phyloP scores from a whole-genome alignment of 2,113 vertebrate genomes.

The Andinoacara biseriatus region DNA sequence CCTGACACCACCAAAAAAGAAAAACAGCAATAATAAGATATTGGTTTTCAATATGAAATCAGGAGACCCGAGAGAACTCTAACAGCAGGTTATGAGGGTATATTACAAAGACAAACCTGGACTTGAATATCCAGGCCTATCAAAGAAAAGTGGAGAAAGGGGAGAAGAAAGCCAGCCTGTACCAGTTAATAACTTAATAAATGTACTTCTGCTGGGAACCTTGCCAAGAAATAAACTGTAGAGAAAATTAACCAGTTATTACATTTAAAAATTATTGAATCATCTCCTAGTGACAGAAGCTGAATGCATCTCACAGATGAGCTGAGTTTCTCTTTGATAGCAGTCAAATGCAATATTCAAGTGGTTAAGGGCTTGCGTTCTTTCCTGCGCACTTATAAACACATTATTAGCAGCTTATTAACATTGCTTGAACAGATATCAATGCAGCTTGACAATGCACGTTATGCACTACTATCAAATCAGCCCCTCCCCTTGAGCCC shows the following conservation, averaged over 20 bases:
- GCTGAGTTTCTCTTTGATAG: slow-evolving; percentile 33
- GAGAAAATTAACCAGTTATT: slow-evolving; percentile 36
- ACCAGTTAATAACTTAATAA: slow-evolving; percentile 45
- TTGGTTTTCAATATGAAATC: slow-evolving; percentile 70
- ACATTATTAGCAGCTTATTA: slow-evolving; percentile 72
- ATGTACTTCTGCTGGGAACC: slow-evolving; percentile 19
- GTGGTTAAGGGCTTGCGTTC: slow-evolving; percentile 56
- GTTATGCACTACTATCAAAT: slow-evolving; percentile 42
- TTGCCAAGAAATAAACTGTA: slow-evolving; percentile 2
- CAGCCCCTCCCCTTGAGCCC: slow-evolving; percentile 49
- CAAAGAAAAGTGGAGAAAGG: slow-evolving; percentile 20
- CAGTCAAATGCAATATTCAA: slow-evolving; percentile 55
- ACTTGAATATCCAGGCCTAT: slow-evolving; percentile 29
- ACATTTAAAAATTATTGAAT: slow-evolving; percentile 23
- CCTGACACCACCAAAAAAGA: slow-evolving; percentile 30
- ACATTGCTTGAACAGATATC: slow-evolving; percentile 66
- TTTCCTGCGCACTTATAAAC: slow-evolving; percentile 50
- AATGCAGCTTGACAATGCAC: slow-evolving; percentile 52
- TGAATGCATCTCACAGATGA: slow-evolving; percentile 24
- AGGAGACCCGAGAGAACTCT: slow-evolving; percentile 58
- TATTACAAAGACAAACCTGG: slow-evolving; percentile 41
- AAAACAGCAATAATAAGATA: slow-evolving; percentile 49
- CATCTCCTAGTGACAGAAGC: not conserved
- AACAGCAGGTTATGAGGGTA: slow-evolving; percentile 52
- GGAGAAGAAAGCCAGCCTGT: slow-evolving; percentile 39